A percentile compares a stretch with the other conserved stretches of the same genome.
Evolutionary conservation across 2,797 vertebrate genomes (phyloP).

Genomic region (Dermochelys coriacea): DNA sequence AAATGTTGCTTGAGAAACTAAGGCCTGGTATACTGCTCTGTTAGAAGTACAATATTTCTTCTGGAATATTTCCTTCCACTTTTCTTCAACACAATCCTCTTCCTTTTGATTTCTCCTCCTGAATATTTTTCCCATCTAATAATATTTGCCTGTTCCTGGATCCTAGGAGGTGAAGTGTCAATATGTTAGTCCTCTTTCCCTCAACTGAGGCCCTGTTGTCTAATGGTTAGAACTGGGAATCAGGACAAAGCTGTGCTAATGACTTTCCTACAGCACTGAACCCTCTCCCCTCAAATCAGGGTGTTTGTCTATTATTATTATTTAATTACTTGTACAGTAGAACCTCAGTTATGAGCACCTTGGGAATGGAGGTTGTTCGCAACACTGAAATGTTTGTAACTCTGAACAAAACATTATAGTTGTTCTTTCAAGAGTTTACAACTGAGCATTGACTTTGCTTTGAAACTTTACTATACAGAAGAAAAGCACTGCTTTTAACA

Average conservation of each 20-base stretch:
- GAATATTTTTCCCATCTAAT: conserved; percentile 8
- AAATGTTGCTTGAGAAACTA: conserved; percentile 12
- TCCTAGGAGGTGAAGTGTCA: background rate
- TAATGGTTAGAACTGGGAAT: background rate
- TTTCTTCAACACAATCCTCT: background rate
- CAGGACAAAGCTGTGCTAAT: background rate
- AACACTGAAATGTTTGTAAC: too few relatives aligned
- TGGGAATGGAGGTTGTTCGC: too few relatives aligned
- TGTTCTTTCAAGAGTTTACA: too few relatives aligned
- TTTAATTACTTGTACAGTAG: background rate
- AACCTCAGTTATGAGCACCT: too few relatives aligned
- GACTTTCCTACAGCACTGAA: background rate
- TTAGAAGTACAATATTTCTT: conserved; percentile 31
- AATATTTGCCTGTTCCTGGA: conserved; percentile 14
- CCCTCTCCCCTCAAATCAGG: background rate
- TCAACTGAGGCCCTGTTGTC: background rate
- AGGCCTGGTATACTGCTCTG: background rate
- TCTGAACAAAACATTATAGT: too few relatives aligned
- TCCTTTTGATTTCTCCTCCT: background rate
- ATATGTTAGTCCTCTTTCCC: background rate
- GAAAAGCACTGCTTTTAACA: too few relatives aligned
- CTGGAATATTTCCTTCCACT: background rate
- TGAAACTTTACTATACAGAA: too few relatives aligned
- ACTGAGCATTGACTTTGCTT: too few relatives aligned
- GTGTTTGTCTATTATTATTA: background rate